Evolutionary conservation across 2,888 invertebrate species (phyloP).

Genomic region (Amiota mariae): DNA sequence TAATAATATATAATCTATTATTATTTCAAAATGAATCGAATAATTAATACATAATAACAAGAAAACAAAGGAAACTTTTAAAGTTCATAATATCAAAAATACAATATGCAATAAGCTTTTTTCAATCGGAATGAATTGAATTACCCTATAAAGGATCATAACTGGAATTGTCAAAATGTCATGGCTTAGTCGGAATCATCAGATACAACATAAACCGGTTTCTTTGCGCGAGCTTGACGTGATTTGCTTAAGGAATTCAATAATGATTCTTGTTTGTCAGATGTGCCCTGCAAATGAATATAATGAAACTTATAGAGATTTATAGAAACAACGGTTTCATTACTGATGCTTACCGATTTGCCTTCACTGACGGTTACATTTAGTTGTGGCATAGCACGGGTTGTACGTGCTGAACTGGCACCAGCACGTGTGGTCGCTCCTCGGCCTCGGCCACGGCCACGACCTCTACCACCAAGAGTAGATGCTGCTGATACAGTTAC

Average conservation of each 20-base stretch:
- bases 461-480: conserved; percentile 38
- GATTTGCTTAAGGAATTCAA: conserved; percentile 32
- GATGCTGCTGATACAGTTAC: conserved; percentile 32
- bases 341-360: conserved; percentile 37
- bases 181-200: conserved; percentile 53
- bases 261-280: conserved; percentile 39
- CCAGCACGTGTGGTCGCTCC: conserved; percentile 40
- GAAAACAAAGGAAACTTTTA: not conserved
- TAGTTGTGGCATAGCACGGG: conserved; percentile 50
- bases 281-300: conserved; percentile 37
- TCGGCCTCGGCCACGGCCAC: conserved; percentile 50
- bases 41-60: too few relatives aligned
- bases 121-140: conserved; percentile 1
- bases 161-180: not conserved
- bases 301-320: not conserved
- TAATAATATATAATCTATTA: too few relatives aligned
- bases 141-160: not conserved
- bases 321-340: not conserved
- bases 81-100: conserved; percentile 28
- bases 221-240: conserved; percentile 29
- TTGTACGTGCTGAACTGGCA: conserved; percentile 3
- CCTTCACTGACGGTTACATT: conserved; percentile 53
- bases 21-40: too few relatives aligned
- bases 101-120: conserved; percentile 19
- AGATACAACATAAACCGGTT: conserved; percentile 40